Evolutionary conservation across 2,797 vertebrate species (phyloP).

Genomic region (Ataeniobius toweri): DNA sequence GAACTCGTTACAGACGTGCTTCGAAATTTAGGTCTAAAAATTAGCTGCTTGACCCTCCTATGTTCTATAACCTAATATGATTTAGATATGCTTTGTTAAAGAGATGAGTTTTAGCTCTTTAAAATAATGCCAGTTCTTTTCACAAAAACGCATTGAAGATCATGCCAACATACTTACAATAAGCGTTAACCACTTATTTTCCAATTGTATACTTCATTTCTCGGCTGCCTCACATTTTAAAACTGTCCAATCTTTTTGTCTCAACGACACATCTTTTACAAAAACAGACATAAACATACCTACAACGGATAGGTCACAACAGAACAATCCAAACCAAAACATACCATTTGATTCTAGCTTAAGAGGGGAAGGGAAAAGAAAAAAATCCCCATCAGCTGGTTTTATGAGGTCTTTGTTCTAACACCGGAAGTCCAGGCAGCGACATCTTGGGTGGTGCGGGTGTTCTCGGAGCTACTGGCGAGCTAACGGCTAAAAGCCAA

Average conservation of each 20-base stretch:
- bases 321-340: too few relatives aligned
- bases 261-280: background rate
- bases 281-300: too few relatives aligned
- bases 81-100: background rate
- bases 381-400: constrained; percentile 37
- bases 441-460: constrained; percentile 56
- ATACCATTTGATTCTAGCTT: background rate
- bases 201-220: background rate
- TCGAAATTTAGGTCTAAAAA: background rate
- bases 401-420: constrained; percentile 72
- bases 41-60: background rate
- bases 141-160: background rate
- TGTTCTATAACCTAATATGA: background rate
- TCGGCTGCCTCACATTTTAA: background rate
- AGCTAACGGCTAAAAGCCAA: constrained; percentile 36
- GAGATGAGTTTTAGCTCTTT: background rate
- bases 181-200: background rate
- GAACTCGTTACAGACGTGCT: background rate
- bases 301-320: too few relatives aligned
- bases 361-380: background rate
- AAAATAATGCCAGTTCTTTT: background rate
- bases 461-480: constrained; percentile 49
- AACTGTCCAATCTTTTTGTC: too few relatives aligned
- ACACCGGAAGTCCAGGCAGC: constrained; percentile 68
- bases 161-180: background rate